These are phyloP conservation scores for Pogonomyrmex barbatus DNA, from an alignment of 1,140 invertebrate species.

Conservation along the genomic window DNA sequence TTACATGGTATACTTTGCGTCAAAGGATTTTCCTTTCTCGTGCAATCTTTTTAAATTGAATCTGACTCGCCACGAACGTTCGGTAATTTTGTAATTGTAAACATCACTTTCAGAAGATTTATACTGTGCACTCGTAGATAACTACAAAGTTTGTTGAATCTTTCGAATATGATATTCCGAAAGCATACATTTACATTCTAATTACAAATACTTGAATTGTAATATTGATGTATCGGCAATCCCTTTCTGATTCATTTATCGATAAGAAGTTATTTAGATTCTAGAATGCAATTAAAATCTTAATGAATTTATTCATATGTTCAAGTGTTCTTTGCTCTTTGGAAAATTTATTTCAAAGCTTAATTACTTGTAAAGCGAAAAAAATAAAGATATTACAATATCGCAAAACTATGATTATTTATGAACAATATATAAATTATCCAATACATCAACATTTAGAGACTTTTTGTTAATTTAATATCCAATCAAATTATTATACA, in stretches of 20 bases:
- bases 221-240: not conserved
- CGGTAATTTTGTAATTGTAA: slow-evolving; percentile 25
- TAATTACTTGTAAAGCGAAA: not conserved
- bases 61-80: not conserved
- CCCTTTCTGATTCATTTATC: not conserved
- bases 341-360: not conserved
- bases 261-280: not conserved
- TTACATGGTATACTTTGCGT: not conserved
- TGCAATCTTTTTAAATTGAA: not conserved
- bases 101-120: not conserved
- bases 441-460: not conserved
- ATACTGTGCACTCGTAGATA: not conserved
- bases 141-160: not conserved
- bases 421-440: not conserved
- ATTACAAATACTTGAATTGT: not conserved
- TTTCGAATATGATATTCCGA: not conserved
- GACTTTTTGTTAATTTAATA: not conserved
- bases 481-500: too few species aligned
- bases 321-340: not conserved
- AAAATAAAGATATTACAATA: not conserved
- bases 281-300: not conserved
- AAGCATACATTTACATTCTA: not conserved
- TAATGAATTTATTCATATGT: too few species aligned
- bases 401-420: not conserved
- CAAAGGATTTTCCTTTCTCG: not conserved